Conservation (phyloP, 2,113 vertebrate genomes). For the Balaeniceps rex region DNA sequence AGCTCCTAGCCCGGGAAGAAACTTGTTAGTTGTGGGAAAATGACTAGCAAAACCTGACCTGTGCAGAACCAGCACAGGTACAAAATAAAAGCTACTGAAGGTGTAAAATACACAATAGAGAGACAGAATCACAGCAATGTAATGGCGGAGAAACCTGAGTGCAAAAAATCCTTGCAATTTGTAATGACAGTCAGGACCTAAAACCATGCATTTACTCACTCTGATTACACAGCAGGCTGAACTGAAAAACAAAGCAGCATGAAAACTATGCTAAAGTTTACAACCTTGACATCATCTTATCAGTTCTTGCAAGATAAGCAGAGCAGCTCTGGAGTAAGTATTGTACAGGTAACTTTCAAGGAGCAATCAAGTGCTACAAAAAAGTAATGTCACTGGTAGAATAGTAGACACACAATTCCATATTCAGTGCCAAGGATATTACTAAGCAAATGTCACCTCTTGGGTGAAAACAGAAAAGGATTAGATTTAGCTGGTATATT, state of each 20-base stretch:
- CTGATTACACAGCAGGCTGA: not conserved
- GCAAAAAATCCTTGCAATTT: not conserved
- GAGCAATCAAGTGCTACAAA: not conserved
- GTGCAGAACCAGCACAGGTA: not conserved
- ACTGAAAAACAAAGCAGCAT: not conserved
- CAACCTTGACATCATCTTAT: not conserved
- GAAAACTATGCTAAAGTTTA: not conserved
- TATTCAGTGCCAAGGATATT: not conserved
- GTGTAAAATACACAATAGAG: not conserved
- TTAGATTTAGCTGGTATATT: not conserved
- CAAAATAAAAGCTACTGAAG: not conserved
- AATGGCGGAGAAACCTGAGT: not conserved
- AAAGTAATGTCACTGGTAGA: not conserved
- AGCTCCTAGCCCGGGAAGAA: slow-evolving; percentile 75
- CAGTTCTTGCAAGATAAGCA: not conserved
- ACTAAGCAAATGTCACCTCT: not conserved
- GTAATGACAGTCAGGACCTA: not conserved
- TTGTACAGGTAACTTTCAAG: not conserved
- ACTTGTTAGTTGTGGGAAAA: not conserved
- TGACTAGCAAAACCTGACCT: not conserved
- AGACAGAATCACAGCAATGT: not conserved
- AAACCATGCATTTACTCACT: not conserved
- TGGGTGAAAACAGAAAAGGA: not conserved
- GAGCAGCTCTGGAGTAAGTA: not conserved
- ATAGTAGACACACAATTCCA: not conserved